Evolutionary conservation across 2,113 vertebrate species (phyloP).

Genomic region (Odontesthes bonariensis): DNA sequence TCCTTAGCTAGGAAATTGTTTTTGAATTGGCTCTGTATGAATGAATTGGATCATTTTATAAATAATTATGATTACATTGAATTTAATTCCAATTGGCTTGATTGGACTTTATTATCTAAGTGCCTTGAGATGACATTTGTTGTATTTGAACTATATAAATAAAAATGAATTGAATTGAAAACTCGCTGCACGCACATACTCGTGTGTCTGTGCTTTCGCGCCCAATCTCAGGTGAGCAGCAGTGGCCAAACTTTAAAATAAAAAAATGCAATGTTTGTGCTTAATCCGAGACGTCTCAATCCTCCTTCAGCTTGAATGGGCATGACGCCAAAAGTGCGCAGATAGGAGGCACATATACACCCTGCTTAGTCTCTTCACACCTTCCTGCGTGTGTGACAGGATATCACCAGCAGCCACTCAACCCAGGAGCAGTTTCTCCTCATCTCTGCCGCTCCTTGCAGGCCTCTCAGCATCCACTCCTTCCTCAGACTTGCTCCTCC

Average conservation of each 20-base stretch:
- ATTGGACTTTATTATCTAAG: no score
- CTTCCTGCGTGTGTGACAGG: conserved; percentile 58
- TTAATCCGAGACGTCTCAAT: conserved; percentile 22
- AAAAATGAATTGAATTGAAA: no score
- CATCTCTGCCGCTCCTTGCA: conserved; percentile 60
- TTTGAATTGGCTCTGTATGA: no score
- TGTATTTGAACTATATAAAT: no score
- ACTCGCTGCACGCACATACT: background rate
- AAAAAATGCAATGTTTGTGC: conserved; percentile 28
- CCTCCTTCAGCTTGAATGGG: conserved; percentile 28
- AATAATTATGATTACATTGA: no score
- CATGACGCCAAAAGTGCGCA: conserved; percentile 37
- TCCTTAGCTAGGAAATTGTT: no score
- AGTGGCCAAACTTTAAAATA: conserved; percentile 13
- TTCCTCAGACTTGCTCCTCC: conserved; percentile 65
- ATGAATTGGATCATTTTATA: no score
- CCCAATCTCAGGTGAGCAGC: background rate
- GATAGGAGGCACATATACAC: conserved; percentile 20
- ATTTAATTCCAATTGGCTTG: no score
- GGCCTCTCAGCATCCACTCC: conserved; percentile 71
- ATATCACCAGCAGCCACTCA: conserved; percentile 66
- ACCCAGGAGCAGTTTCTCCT: conserved; percentile 64
- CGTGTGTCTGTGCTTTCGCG: background rate
- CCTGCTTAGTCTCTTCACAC: conserved; percentile 40
- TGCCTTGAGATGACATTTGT: no score